A percentile compares a stretch with the other conserved stretches of the same genome.
These are phyloP conservation scores for Hyposoter dolosus DNA, from an alignment of 2,888 invertebrate genomes.

Conservation along the genomic window DNA sequence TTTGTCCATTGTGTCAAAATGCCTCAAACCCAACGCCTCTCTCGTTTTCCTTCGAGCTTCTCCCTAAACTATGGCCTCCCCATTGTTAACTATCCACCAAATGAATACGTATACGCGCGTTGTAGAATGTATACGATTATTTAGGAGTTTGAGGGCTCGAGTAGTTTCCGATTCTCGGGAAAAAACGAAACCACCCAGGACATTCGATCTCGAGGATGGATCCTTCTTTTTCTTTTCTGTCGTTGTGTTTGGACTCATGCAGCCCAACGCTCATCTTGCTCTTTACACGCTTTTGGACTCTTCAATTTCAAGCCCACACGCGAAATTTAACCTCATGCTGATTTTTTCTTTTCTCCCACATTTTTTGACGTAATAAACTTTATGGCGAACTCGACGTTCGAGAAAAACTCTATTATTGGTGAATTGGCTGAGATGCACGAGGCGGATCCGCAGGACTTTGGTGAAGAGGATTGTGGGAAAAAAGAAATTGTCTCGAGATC, in stretches of 20 bases:
- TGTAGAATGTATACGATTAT: slow-evolving; percentile 55
- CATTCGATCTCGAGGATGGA: slow-evolving; percentile 6
- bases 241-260: slow-evolving; percentile 22
- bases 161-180: slow-evolving; percentile 59
- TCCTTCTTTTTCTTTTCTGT: neutral
- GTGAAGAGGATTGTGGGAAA: neutral
- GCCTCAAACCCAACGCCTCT: slow-evolving; percentile 54
- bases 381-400: neutral
- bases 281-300: neutral
- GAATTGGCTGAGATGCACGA: neutral
- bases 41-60: slow-evolving; percentile 23
- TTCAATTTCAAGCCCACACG: slow-evolving; percentile 35
- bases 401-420: slow-evolving; percentile 24
- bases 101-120: slow-evolving; percentile 24
- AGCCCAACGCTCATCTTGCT: too few relatives aligned
- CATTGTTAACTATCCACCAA: slow-evolving; percentile 42
- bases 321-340: slow-evolving; percentile 37
- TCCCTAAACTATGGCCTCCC: slow-evolving; percentile 3
- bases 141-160: slow-evolving; percentile 59
- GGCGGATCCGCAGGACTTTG: too few relatives aligned
- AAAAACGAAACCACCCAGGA: neutral
- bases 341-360: slow-evolving; percentile 5
- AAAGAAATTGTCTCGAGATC: slow-evolving; percentile 16
- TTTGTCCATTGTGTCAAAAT: slow-evolving; percentile 26
- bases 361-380: slow-evolving; percentile 38